phyloP scores from a whole-genome alignment of 2,113 vertebrate genomes.

The Quiscalus mexicanus region DNA sequence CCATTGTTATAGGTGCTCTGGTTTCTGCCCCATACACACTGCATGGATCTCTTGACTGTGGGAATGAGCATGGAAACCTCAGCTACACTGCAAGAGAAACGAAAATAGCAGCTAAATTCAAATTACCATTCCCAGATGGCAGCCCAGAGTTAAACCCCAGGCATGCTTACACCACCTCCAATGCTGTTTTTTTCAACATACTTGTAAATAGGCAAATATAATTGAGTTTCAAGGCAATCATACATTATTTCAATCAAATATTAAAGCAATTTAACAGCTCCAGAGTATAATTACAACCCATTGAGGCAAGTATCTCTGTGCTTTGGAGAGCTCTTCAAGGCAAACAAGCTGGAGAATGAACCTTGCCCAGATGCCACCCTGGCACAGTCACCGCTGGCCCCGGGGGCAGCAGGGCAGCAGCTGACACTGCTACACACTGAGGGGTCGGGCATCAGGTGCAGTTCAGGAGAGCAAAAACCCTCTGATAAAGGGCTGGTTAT shows the following conservation, averaged over 20 bases:
- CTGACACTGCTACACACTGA: rapidly evolving
- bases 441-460: rapidly evolving
- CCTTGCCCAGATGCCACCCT: neutral
- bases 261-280: neutral
- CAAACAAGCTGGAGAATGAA: neutral
- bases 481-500: neutral
- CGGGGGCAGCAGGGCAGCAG: neutral
- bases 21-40: neutral
- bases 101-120: neutral
- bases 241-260: neutral
- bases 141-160: neutral
- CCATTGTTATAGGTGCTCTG: rapidly evolving
- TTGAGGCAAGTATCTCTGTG: neutral
- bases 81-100: neutral
- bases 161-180: neutral
- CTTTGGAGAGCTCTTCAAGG: neutral
- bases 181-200: neutral
- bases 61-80: neutral
- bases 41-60: neutral
- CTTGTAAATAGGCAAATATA: neutral
- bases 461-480: neutral
- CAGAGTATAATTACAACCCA: neutral
- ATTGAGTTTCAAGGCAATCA: neutral
- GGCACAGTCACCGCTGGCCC: rapidly evolving
- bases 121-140: neutral